Base-by-base conservation (phyloP, 2,113 vertebrate species). In the Stigmatopora argus region DNA sequence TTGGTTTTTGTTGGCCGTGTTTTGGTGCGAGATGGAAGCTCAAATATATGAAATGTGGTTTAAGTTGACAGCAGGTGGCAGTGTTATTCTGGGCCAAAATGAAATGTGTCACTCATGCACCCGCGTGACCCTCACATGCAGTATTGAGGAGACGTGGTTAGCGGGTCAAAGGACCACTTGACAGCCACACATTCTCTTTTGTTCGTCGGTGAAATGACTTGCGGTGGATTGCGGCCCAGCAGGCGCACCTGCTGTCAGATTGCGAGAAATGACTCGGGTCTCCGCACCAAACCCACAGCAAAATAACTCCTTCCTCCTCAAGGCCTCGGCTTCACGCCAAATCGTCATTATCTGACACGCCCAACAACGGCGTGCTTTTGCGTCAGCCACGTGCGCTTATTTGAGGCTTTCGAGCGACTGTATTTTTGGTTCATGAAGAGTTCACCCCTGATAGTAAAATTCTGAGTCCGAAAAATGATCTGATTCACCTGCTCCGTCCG, bases 341-440 rank as follows among this genome's bases (percentile, higher is more conserved):
- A 23, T 45, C 34, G 19, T 17, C 45, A 64, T 34, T 49, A 52
- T 69, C 66, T n/a, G 59, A 58, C 67, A 53, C 65, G 62, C 65
- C 61, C n/a, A 60, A 64, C 67, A 62, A 57, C 67, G 23, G 51
- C 62, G 64, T 47, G 34, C 17, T 73, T 73, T 34, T n/a, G 41
- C 56, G 63, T 45, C 38, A 70, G 61, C 71, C 57, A 65, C 58
- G 2, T 62, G 59, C 74, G 61, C 52, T 73, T 61, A 65, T 65
- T 69, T 66, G 44, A 48, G 47, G 62, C 41, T 45, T 60, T 69
- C 47, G 75, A 83, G 72, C 79, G 75, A 72, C 61, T 69, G 34
- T 48, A 78, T 83, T 82, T 84, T 86, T 87, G 82, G 80, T 81
- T 81, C 80, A 82, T 70, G 21, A 53, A 60, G 58, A 73, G 73